These are phyloP conservation scores for Pseudobourletiella spinata DNA, from an alignment of 1,140 invertebrate genomes.

Conservation along the genomic window DNA sequence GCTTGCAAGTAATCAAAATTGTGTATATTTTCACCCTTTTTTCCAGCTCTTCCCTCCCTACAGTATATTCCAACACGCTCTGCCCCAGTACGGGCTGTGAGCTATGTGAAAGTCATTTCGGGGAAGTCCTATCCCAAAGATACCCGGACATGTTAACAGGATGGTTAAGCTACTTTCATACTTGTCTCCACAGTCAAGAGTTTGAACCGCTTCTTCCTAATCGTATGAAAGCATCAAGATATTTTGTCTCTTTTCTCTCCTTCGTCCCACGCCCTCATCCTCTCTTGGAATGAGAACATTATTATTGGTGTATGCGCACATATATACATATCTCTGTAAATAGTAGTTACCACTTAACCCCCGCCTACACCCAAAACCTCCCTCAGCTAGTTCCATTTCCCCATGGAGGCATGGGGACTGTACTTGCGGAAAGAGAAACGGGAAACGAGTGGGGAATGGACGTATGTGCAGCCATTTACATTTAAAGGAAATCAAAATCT, in stretches of 20 bases:
- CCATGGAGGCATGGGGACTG: no score
- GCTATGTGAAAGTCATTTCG: no score
- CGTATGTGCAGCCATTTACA: conserved; percentile 19
- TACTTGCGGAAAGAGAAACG: background rate
- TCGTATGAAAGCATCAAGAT: background rate
- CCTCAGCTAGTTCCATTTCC: background rate
- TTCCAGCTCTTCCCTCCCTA: background rate
- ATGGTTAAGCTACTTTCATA: no score
- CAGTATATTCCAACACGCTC: no score
- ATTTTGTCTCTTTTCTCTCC: background rate
- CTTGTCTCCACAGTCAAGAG: background rate
- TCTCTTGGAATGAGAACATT: no score
- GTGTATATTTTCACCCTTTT: background rate
- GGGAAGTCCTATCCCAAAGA: no score
- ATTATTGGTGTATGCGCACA: background rate
- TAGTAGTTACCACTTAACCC: background rate
- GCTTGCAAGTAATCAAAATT: no score
- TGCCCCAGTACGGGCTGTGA: no score
- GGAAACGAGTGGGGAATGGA: background rate
- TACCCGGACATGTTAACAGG: no score
- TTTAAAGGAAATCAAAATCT: conserved; percentile 29
- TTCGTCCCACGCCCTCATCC: background rate
- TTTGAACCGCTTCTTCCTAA: background rate
- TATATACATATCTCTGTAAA: background rate
- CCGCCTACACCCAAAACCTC: background rate